These are phyloP conservation scores for Dynastes maya DNA, from an alignment of 2,888 invertebrate genomes.

Conservation along the genomic window DNA sequence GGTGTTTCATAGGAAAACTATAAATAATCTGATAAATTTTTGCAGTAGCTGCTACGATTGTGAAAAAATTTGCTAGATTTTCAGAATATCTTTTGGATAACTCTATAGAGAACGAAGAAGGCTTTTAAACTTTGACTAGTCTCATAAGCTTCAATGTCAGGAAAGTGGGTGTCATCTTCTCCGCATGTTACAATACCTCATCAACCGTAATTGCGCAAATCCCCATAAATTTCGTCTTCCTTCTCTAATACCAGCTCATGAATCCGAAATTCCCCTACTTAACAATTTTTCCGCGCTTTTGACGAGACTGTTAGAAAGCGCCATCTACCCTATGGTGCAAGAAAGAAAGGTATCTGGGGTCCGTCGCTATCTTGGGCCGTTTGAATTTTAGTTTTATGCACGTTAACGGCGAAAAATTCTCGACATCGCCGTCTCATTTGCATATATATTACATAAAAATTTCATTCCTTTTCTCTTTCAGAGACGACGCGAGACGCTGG, in stretches of 20 bases:
- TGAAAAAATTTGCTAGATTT: too few species aligned
- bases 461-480: constrained; percentile 4
- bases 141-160: too few species aligned
- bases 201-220: not conserved
- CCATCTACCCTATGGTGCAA: too few species aligned
- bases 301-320: not conserved
- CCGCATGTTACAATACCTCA: not conserved
- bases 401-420: constrained; percentile 30
- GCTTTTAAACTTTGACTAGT: too few species aligned
- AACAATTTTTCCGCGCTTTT: not conserved
- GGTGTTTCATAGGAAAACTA: too few species aligned
- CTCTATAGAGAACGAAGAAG: too few species aligned
- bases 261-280: not conserved
- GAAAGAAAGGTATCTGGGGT: not conserved
- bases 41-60: too few species aligned
- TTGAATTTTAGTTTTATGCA: constrained; percentile 31
- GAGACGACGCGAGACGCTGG: not conserved
- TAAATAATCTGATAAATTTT: too few species aligned
- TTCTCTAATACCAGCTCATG: constrained; percentile 1
- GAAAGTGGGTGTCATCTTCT: too few species aligned
- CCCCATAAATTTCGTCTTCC: not conserved
- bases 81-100: too few species aligned
- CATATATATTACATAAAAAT: constrained; percentile 44
- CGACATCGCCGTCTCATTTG: constrained; percentile 18
- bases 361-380: not conserved